Base-by-base conservation (phyloP, 2,888 invertebrate species). In the Lasius fuliginosus region DNA sequence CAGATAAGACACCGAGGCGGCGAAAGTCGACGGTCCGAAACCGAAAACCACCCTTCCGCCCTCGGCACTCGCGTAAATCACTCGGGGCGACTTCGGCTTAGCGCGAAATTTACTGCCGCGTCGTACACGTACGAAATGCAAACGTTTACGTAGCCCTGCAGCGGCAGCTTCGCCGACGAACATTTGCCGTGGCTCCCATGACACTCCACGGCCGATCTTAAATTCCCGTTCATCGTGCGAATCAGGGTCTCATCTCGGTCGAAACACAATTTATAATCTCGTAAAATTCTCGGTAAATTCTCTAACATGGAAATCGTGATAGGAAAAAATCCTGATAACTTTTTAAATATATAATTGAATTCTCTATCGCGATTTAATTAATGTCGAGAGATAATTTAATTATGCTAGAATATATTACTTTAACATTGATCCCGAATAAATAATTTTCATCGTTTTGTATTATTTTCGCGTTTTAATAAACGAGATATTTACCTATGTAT, bases 1-100 rank as follows among this genome's bases (percentile, higher is more conserved):
- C 87, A 89, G 87, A 86, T 89, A 87, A 90, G 84, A 87, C 87
- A 81, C 58, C 67, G 62, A 58, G 56, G 42, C 83, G 71, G 58
- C 86, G 88, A 74, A 89, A 89, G 86, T 86, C 81, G 88, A 85
- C 87, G 85, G 88, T 85, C 85, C 90, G 64, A 83, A 83, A 86
- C 86, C 74, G 83, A 81, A 84, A 67, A 85, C 75, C 71, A 62
- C 56, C 84, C 86, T 75, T 73, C 75, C 87, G 64, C 75, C 60
- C 79, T 82, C 64, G 85, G 89, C 89, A 91, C 88, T 91, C 91
- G 88, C 92, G 91, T 93, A 93, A 93, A 93, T 93, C 93, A 93
- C 89, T 82, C 82, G 85, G 83, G 89, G 85, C 83, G 89, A 88
- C 90, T 92, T 91, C 89, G 90, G 92, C 92, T 93, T 93, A 93